A percentile compares a stretch with the other conserved stretches of the same genome.
Conservation (phyloP, 2,888 invertebrate species). For the Drosophila hawaiiensis region DNA sequence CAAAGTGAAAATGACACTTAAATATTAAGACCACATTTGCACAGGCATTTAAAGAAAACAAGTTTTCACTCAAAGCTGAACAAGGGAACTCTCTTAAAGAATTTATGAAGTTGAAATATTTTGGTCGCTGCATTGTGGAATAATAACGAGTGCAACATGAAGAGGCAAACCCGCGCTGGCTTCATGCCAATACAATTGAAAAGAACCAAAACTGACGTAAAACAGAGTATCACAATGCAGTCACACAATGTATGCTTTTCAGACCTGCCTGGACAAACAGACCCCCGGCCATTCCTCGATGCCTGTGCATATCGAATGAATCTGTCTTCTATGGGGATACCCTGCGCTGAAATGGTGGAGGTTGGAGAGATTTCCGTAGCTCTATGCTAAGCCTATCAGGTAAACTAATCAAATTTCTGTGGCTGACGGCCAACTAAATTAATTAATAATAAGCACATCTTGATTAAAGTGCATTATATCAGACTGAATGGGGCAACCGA, state of each 20-base stretch:
- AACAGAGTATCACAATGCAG: constrained; percentile 17
- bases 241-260: not conserved
- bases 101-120: constrained; percentile 26
- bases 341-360: not conserved
- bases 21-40: constrained; percentile 8
- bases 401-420: constrained; percentile 54
- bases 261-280: constrained; percentile 13
- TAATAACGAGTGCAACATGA: constrained; percentile 4
- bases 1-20: constrained; percentile 22
- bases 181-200: constrained; percentile 14
- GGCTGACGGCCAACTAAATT: constrained; percentile 49
- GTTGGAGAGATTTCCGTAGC: not conserved
- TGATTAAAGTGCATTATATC: constrained; percentile 50
- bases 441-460: constrained; percentile 65
- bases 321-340: not conserved
- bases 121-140: constrained; percentile 38
- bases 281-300: constrained; percentile 1
- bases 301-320: constrained; percentile 35
- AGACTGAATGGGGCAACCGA: constrained; percentile 6
- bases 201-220: not conserved
- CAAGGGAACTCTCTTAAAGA: constrained; percentile 1
- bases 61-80: constrained; percentile 1
- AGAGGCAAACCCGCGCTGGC: not conserved
- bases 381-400: constrained; percentile 47
- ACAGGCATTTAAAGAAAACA: not conserved